These are phyloP conservation scores for Brachionus angularis DNA, from an alignment of 1,140 invertebrate species.

Conservation along the genomic window DNA sequence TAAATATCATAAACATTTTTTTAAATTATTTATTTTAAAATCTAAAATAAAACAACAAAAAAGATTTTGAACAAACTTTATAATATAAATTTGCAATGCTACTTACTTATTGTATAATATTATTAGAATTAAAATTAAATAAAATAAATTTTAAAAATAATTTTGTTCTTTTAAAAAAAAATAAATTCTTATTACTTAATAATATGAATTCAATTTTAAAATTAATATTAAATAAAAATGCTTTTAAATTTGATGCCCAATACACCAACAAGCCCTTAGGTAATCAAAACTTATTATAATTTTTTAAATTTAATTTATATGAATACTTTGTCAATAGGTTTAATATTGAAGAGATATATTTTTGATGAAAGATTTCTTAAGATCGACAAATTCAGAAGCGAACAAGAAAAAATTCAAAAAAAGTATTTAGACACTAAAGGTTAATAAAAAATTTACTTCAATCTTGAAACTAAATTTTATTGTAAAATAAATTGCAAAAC, in stretches of 20 bases:
- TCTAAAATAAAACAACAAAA: too few relatives aligned
- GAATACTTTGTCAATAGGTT: too few relatives aligned
- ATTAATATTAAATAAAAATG: not conserved
- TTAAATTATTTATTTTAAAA: too few relatives aligned
- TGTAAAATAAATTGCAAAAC: too few relatives aligned
- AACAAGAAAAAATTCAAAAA: slow-evolving; percentile 7
- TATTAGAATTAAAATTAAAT: slow-evolving; percentile 9
- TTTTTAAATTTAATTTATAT: too few relatives aligned
- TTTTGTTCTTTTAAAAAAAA: not conserved
- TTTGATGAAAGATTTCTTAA: slow-evolving; percentile 23
- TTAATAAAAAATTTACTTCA: too few relatives aligned
- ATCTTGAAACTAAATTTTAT: too few relatives aligned
- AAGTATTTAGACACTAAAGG: slow-evolving; percentile 19
- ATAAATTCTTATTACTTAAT: not conserved
- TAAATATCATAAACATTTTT: too few relatives aligned
- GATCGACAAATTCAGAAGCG: not conserved
- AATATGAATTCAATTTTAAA: slow-evolving; percentile 32
- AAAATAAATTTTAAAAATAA: slow-evolving; percentile 10
- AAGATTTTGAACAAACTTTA: slow-evolving; percentile 11
- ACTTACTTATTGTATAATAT: too few relatives aligned
- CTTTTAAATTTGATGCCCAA: not conserved
- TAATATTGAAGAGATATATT: not conserved
- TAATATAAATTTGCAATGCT: slow-evolving; percentile 34
- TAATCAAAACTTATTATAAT: too few relatives aligned
- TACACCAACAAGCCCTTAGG: too few relatives aligned